Evolutionary conservation across 2,888 invertebrate genomes (phyloP).

Genomic region (Limnephilus marmoratus): DNA sequence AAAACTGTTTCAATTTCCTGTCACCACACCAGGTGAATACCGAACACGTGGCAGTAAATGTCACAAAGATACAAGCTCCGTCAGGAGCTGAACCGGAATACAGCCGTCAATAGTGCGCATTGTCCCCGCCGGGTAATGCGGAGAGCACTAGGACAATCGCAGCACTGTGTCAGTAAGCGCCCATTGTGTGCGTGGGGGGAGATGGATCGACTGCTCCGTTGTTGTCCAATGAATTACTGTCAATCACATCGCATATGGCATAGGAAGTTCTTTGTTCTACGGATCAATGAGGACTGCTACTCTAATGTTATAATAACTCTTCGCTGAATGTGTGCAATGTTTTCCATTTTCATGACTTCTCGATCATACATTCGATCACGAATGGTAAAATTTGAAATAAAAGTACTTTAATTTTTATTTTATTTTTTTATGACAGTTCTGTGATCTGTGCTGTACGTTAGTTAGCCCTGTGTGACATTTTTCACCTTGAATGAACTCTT

Average conservation of each 20-base stretch:
- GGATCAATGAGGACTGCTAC: neutral
- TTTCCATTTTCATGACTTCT: neutral
- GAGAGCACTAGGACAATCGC: neutral
- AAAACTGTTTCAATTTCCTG: neutral
- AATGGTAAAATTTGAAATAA: neutral
- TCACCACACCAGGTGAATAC: neutral
- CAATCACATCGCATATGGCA: conserved; percentile 21
- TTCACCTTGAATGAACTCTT: too few relatives aligned
- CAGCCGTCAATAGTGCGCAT: neutral
- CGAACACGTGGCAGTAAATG: neutral
- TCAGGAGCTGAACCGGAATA: neutral
- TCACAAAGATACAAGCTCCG: neutral
- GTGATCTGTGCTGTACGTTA: too few relatives aligned
- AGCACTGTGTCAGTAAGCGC: conserved; percentile 12
- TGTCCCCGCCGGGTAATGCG: neutral
- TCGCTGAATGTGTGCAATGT: neutral
- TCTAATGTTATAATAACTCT: neutral
- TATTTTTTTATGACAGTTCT: too few relatives aligned
- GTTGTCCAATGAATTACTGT: conserved; percentile 6
- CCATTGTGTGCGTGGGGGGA: neutral
- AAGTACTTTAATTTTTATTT: too few relatives aligned
- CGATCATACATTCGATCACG: neutral
- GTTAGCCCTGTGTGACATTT: too few relatives aligned
- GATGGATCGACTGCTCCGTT: neutral
- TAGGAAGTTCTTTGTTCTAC: neutral